Base-by-base conservation (phyloP, 2,797 vertebrate species). In the Hydrophis major region DNA sequence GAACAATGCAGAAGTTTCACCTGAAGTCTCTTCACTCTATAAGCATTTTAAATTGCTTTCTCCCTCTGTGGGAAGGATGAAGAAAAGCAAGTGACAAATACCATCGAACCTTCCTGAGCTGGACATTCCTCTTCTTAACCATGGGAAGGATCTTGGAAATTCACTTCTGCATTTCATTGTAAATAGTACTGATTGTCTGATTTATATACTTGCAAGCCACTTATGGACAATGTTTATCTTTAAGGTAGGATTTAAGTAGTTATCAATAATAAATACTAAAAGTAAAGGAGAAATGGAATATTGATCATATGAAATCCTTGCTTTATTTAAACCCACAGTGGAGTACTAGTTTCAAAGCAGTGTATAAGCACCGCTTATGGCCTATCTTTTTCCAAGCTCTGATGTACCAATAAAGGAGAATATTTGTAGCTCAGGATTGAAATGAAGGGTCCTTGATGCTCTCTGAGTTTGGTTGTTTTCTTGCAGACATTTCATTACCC, bases 11-110 rank as follows among this genome's bases (percentile, higher is more conserved):
- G 42, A 66, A 14, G 4, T 86, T 86, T 93, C 32, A 74, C 28
- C 27, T 53, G n/a, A 37, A 55, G 10, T 91, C 89, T 94, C n/a
- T 37, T 95, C 89, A 94, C 93, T 86, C 20, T 87, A 42, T 25
- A 93, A 92, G 86, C 60, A 2, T 89, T 96, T 83, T 92, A 94
- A 83, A 47, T 83, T 47, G 37, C 37, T 47, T 42, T 83, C 74
- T 83, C 37, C 20, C 74, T 37, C 37, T 83, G 20, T 83, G 74
- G 37, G 74, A 42, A 83, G 37, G 74, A 83, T 83, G 37, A 83
- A 83, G 74, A 42, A 83, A 47, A 83, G 10, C 4, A 83, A 42
- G 74, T 47, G 74, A 25, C 3, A 25, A 78, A 78, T 42, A 25
- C 20, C 37, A 83, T 20, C 0, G 2, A 83, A 83, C 8, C 20